Conservation (phyloP, 2,888 invertebrate genomes). For the Agriopis leucophaearia region DNA sequence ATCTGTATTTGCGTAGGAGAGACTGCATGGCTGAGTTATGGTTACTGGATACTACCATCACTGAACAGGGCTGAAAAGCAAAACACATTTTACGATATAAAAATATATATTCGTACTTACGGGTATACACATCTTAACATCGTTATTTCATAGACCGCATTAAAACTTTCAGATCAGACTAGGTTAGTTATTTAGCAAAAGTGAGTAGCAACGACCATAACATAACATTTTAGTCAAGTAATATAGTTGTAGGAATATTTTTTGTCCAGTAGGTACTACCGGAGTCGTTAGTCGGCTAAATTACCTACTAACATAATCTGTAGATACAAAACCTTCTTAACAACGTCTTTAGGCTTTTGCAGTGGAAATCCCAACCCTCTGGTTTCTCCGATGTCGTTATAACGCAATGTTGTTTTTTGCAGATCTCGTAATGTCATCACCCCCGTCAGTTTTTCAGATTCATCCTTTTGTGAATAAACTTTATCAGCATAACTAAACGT, state of each 20-base stretch:
- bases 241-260: no score
- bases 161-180: no score
- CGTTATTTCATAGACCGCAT: no score
- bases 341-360: slow-evolving; percentile 32
- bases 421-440: slow-evolving; percentile 51
- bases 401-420: slow-evolving; percentile 46
- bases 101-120: background rate
- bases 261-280: no score
- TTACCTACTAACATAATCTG: no score
- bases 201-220: no score
- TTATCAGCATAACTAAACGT: slow-evolving; percentile 53
- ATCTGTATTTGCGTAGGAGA: slow-evolving; percentile 76
- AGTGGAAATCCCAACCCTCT: slow-evolving; percentile 43
- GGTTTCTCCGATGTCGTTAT: slow-evolving; percentile 22
- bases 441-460: slow-evolving; percentile 48
- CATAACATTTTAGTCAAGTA: no score
- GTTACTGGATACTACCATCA: slow-evolving; percentile 73
- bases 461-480: slow-evolving; percentile 41
- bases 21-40: slow-evolving; percentile 74
- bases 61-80: slow-evolving; percentile 71
- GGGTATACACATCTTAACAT: no score
- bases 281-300: background rate
- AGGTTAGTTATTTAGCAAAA: no score
- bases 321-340: slow-evolving; percentile 51
- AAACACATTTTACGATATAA: slow-evolving; percentile 12